A percentile compares a stretch with the other conserved stretches of the same genome.
phyloP scores from a whole-genome alignment of 2,797 vertebrate genomes.

The Sandelia bainsii region DNA sequence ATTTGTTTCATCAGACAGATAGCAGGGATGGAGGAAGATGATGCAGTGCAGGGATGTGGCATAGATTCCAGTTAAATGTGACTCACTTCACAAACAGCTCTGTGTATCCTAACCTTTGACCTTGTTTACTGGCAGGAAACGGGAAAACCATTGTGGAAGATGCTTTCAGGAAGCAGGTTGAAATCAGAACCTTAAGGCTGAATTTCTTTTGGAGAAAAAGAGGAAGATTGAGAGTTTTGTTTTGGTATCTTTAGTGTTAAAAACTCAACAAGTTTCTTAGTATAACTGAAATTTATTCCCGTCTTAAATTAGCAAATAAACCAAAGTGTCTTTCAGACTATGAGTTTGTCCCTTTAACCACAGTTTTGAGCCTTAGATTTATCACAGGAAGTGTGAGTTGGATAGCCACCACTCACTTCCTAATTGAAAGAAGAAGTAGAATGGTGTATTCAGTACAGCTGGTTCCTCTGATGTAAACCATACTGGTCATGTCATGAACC shows the following conservation, averaged over 20 bases:
- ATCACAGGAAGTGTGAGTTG: slow-evolving; percentile 44
- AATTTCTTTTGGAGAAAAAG: neutral
- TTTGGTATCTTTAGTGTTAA: neutral
- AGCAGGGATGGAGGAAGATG: slow-evolving; percentile 13
- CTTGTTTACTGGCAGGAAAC: slow-evolving; percentile 51
- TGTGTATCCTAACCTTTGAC: slow-evolving; percentile 47
- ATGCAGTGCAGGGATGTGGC: slow-evolving; percentile 18
- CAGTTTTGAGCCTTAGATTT: neutral
- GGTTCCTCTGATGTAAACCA: slow-evolving; percentile 48
- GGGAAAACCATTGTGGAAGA: slow-evolving; percentile 28
- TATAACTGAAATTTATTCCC: neutral
- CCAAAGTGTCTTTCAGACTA: neutral
- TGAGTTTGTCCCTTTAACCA: neutral
- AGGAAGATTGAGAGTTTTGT: neutral
- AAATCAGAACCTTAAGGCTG: neutral
- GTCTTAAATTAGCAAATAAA: neutral
- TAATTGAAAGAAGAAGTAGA: slow-evolving; percentile 70
- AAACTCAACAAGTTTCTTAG: neutral
- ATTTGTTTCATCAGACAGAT: neutral
- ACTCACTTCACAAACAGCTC: slow-evolving; percentile 52
- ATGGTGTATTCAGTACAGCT: slow-evolving; percentile 39
- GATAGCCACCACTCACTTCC: slow-evolving; percentile 54
- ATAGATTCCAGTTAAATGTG: slow-evolving; percentile 46
- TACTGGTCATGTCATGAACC: neutral
- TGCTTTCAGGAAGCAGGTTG: slow-evolving; percentile 22